Evolutionary conservation across 2,888 invertebrate genomes (phyloP), one percentile per base, ranked within the genome.

Genomic region (Sericinus montela): DNA sequence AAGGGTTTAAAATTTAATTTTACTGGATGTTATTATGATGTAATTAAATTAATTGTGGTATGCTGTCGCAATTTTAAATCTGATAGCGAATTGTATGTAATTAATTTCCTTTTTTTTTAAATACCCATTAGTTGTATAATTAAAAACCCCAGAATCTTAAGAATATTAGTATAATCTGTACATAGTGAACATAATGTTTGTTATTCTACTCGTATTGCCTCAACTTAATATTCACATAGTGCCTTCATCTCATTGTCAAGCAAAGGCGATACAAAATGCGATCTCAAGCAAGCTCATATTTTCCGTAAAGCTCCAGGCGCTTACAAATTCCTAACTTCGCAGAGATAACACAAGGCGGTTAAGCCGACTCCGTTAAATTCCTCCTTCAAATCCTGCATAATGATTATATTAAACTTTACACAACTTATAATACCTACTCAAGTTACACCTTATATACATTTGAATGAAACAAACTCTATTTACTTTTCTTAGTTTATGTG

Each of bases 1-100:
- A 63, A 79, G 81, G 84, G 82, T 75, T 74, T 75, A 61, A 72
- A 85, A 85, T 86, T 87, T 82, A 86, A 87, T 87, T 85, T 81
- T 62, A 71, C 72, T 72, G 72, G 74, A 72, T 66, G 75, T 70
- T 70, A 76, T 80, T 76, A 80, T 72, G 73, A 70, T 63, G 73
- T 72, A 67, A 84, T 86, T 82, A 81, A 80, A 77, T 80, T 82
- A 79, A 82, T 84, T 77, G 73, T 64, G 59, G 52, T 40, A 51
- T 42, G 45, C 45, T 36, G 43, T 45, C 41, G 40, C 56, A 57
- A 59, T 55, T 53, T 49, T 29, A 48, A 46, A 40, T 45, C 45
- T 45, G 30, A 35, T 34, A 37, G 23, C 28, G 32, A 44, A 36
- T 37, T 32, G n/a, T n/a, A n/a, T n/a, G n/a, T n/a, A n/a, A n/a